phyloP scores from a whole-genome alignment of 2,113 vertebrate genomes.

The Phylloscopus trochilus region DNA sequence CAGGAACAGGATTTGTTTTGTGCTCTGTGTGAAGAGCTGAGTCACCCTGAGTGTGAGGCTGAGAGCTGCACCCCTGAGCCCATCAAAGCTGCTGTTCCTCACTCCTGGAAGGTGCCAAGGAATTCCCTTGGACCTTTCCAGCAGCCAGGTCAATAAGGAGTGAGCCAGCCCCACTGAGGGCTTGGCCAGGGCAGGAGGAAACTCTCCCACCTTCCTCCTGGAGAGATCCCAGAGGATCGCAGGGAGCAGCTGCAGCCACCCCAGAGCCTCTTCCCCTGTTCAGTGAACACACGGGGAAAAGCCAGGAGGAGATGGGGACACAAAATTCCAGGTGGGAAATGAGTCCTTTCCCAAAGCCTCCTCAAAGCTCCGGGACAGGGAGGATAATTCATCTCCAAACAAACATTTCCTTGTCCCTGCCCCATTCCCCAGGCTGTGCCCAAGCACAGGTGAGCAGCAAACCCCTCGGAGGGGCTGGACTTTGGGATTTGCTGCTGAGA shows the following conservation, averaged over 20 bases:
- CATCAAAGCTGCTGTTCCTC: not conserved
- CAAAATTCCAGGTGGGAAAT: not conserved
- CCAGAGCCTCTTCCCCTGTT: accelerated
- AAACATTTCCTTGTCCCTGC: too few relatives aligned
- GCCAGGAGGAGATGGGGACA: not conserved
- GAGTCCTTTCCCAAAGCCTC: not conserved
- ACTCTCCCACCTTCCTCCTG: not conserved
- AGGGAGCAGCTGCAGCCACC: not conserved
- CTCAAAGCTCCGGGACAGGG: not conserved
- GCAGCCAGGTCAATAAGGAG: not conserved
- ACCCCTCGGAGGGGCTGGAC: too few relatives aligned
- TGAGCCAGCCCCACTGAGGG: not conserved
- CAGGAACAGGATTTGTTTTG: too few relatives aligned
- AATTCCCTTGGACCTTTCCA: not conserved
- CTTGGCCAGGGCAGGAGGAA: not conserved
- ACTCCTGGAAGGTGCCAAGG: not conserved
- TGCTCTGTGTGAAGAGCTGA: too few relatives aligned
- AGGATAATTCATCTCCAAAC: too few relatives aligned
- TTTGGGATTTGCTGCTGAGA: too few relatives aligned
- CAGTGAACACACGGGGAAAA: not conserved
- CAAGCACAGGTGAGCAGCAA: too few relatives aligned
- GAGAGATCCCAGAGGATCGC: not conserved
- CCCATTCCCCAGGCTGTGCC: too few relatives aligned
- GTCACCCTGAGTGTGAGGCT: too few relatives aligned
- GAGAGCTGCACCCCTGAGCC: not conserved